Evolutionary conservation across 2,888 invertebrate species (phyloP), one percentile per base, ranked within the genome.

Genomic region (Vandiemenella viatica): DNA sequence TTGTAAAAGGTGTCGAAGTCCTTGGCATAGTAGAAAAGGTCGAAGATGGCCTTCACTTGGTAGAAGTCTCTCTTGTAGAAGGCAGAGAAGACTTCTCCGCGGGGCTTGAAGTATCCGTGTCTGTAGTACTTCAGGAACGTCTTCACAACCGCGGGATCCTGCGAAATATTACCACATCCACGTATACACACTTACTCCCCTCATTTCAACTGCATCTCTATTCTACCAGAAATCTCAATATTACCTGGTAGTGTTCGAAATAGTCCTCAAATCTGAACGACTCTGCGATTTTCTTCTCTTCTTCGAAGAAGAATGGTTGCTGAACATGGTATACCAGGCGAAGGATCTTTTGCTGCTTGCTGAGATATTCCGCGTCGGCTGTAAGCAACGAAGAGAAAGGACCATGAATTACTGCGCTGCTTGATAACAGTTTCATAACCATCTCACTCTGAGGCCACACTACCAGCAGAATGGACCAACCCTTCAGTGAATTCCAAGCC

Each of bases 1-100:
- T 71, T 71, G 63, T 73, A 74, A 66, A 80, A 76, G 46, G 72
- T 72, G 1, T 71, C 69, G 58, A 74, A 79, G 63, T 76, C 74
- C 60, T 73, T 75, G 44, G 79, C 75, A 51, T 71, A 71, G 64
- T 67, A 73, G 59, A 80, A 69, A 17, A 77, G 60, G 43, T 75
- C 65, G 67, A 73, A 77, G 3, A 69, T 55, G n/a, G 59, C 55
- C 7, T 69, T 65, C 5, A 72, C 70, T 57, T 77, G 72, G 40
- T 71, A 65, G 50, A 67, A 63, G 54, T 73, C 61, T 3, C 62
- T 58, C 0, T 57, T 48, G 41, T 67, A 62, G 55, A 60, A 65
- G 6, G 63, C 15, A 2, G 76, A 73, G 63, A 72, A 76, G 44
- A 72, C 61, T 38, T 68, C 64, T 40, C 67, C 65, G 51, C 69